Evolutionary conservation across 1,140 invertebrate species (phyloP).

Genomic region (Platorchestia sp.): DNA sequence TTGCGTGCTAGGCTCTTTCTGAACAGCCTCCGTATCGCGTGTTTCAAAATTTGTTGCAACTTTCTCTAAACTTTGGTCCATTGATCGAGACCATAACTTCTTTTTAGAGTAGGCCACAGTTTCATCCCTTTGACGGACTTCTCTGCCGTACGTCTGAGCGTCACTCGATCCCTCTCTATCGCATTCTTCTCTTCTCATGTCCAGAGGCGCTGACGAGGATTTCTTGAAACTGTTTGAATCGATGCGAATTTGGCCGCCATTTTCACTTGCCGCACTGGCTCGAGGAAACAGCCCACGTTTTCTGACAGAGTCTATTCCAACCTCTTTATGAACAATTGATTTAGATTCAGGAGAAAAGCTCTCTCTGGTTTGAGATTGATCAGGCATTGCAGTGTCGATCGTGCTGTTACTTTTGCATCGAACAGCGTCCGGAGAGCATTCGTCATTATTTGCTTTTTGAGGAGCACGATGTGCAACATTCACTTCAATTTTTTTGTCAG

Average conservation of each 20-base stretch:
- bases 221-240: not conserved
- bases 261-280: not conserved
- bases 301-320: not conserved
- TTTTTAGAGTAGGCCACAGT: not conserved
- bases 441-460: not conserved
- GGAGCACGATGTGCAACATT: not conserved
- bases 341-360: not conserved
- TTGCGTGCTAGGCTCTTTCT: not conserved
- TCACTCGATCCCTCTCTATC: not conserved
- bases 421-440: not conserved
- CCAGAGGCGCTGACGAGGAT: not conserved
- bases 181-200: not conserved
- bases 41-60: not conserved
- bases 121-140: not conserved
- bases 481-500: not conserved
- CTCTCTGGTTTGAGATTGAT: not conserved
- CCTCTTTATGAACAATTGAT: not conserved
- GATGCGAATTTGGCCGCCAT: not conserved
- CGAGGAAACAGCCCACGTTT: not conserved
- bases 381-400: not conserved
- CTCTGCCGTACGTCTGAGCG: not conserved
- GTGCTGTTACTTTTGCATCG: not conserved
- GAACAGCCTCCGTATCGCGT: not conserved
- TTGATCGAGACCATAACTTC: not conserved
- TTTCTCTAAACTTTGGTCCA: not conserved